These are phyloP conservation scores for Apodemia zela DNA, from an alignment of 2,888 invertebrate species.

Conservation along the genomic window DNA sequence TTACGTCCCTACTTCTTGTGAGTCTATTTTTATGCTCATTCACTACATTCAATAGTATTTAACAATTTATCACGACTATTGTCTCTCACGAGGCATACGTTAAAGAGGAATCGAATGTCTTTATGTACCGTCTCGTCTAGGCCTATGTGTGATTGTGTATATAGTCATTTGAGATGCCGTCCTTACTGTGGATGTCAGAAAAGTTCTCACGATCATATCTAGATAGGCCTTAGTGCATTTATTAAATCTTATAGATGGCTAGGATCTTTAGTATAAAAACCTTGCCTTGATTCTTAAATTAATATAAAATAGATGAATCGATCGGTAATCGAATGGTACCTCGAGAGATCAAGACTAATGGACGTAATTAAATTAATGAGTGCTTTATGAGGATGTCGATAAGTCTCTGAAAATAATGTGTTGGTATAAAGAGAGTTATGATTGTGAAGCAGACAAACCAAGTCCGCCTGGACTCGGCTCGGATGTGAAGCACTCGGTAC, in stretches of 20 bases:
- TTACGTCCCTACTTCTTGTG: slow-evolving; percentile 8
- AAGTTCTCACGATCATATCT: slow-evolving; percentile 57
- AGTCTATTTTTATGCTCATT: slow-evolving; percentile 21
- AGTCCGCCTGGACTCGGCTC: no score
- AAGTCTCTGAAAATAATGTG: no score
- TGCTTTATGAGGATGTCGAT: no score
- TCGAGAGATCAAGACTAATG: no score
- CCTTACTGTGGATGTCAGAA: slow-evolving; percentile 43
- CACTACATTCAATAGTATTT: slow-evolving; percentile 29
- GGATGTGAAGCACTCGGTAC: no score
- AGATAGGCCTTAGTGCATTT: slow-evolving; percentile 40
- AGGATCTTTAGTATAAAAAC: no score
- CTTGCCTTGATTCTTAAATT: no score
- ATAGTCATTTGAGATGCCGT: slow-evolving; percentile 48
- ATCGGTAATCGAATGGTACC: no score
- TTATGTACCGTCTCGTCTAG: slow-evolving; percentile 40
- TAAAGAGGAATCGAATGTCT: slow-evolving; percentile 45
- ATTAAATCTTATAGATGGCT: background rate
- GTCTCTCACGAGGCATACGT: slow-evolving; percentile 26
- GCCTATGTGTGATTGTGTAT: slow-evolving; percentile 43
- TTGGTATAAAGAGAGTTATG: no score
- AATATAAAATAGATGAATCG: no score
- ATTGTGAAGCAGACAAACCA: no score
- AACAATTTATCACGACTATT: slow-evolving; percentile 47
- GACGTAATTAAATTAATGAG: no score